Percentiles rank a stretch among this genome's conserved stretches.
These are phyloP conservation scores for Panagrolaimus sp. DNA, from an alignment of 1,140 invertebrate genomes.

Conservation along the genomic window DNA sequence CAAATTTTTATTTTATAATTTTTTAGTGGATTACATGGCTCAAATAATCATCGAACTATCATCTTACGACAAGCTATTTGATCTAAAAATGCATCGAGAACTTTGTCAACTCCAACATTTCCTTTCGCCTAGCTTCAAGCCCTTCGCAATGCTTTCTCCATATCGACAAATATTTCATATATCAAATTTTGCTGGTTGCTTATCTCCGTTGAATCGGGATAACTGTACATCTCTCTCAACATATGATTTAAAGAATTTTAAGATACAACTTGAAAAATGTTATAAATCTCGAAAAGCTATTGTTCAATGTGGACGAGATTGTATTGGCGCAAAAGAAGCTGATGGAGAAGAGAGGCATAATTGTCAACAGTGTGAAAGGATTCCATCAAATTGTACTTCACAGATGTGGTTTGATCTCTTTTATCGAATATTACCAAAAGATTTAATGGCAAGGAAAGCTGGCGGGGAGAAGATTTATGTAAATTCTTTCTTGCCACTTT, in stretches of 20 bases:
- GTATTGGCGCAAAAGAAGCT: slow-evolving; percentile 18
- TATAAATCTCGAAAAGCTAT: slow-evolving; percentile 26
- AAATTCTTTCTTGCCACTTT: slow-evolving; percentile 54
- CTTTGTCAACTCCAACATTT: slow-evolving; percentile 47
- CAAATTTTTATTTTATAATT: neutral
- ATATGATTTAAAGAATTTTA: slow-evolving; percentile 16
- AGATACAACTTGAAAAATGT: slow-evolving; percentile 16
- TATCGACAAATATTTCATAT: slow-evolving; percentile 53
- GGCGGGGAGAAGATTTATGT: slow-evolving; percentile 37
- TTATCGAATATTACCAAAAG: slow-evolving; percentile 53
- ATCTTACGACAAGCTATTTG: slow-evolving; percentile 39
- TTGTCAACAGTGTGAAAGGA: slow-evolving; percentile 19
- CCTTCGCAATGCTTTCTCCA: slow-evolving; percentile 43
- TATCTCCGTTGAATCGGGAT: slow-evolving; percentile 39
- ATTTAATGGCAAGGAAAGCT: slow-evolving; percentile 25
- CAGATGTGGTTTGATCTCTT: slow-evolving; percentile 57
- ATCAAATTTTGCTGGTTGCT: slow-evolving; percentile 49
- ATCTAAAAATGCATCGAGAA: slow-evolving; percentile 37
- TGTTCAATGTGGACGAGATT: slow-evolving; percentile 25
- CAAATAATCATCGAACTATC: slow-evolving; percentile 49
- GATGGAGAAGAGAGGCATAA: slow-evolving; percentile 3
- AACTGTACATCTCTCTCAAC: slow-evolving; percentile 47
- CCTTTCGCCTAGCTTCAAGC: slow-evolving; percentile 24
- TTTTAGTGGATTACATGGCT: slow-evolving; percentile 55
- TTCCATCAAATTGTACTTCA: slow-evolving; percentile 45